Conservation (phyloP, 2,113 vertebrate genomes). For the Hemibates koningsi region DNA sequence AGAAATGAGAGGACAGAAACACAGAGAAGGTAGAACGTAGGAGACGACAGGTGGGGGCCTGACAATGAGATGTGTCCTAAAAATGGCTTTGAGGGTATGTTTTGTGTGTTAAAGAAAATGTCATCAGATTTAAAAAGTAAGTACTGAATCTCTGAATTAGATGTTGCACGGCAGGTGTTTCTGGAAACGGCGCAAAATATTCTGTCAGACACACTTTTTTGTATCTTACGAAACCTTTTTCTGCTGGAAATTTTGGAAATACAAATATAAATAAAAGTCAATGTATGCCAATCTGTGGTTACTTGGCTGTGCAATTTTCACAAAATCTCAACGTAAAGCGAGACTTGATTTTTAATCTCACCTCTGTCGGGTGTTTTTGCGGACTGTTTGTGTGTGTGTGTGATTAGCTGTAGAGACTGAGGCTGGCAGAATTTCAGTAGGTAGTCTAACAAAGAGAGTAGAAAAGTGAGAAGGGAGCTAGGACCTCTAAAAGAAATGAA, state of each 20-base stretch:
- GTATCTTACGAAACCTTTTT: background rate
- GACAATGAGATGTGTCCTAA: background rate
- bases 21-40: background rate
- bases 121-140: background rate
- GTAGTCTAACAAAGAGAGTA: background rate
- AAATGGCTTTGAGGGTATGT: fast-evolving
- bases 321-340: background rate
- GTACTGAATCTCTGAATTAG: background rate
- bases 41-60: background rate
- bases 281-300: background rate
- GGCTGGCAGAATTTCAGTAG: slow-evolving; percentile 1
- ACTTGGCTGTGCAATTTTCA: background rate
- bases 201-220: background rate
- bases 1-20: background rate
- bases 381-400: background rate
- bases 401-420: background rate
- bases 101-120: background rate
- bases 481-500: background rate
- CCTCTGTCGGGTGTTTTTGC: background rate
- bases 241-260: background rate
- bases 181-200: background rate
- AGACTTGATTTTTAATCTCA: background rate
- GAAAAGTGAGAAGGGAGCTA: background rate
- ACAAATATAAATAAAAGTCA: background rate
- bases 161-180: background rate